Percentiles rank a stretch among this genome's conserved stretches.
Evolutionary conservation across 2,113 vertebrate genomes (phyloP).

Genomic region (Ctenodactylus gundi): DNA sequence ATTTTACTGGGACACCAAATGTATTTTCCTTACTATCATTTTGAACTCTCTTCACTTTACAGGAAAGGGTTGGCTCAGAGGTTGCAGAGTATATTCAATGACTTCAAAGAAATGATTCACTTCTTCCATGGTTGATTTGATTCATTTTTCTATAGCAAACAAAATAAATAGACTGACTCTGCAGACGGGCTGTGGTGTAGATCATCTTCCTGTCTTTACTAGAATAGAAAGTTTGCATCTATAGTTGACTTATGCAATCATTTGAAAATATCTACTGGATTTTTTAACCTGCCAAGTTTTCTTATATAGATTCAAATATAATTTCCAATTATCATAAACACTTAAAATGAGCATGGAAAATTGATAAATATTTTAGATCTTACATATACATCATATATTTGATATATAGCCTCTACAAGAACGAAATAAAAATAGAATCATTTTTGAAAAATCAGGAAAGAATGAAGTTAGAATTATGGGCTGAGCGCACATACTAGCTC

Average conservation of each 20-base stretch:
- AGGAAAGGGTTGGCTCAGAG: neutral
- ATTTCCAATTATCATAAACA: neutral
- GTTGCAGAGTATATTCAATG: neutral
- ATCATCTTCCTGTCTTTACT: neutral
- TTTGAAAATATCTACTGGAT: conserved; percentile 22
- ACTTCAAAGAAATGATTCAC: neutral
- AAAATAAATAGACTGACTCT: conserved; percentile 16
- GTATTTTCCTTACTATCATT: neutral
- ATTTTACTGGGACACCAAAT: neutral
- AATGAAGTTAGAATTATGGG: neutral
- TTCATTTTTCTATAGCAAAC: conserved; percentile 16
- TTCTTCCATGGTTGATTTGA: neutral
- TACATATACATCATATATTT: neutral
- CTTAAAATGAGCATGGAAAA: conserved; percentile 31
- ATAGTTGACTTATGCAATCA: neutral
- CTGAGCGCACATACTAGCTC: neutral
- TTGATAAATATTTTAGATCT: neutral
- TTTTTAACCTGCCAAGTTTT: neutral
- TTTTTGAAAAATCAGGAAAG: neutral
- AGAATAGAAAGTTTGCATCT: neutral
- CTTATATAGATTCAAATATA: neutral
- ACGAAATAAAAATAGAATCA: neutral
- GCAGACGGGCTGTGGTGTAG: neutral
- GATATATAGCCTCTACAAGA: neutral
- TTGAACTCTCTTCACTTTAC: neutral